Evolutionary conservation across 2,797 vertebrate species (phyloP).

Genomic region (Typhlichthys subterraneus): DNA sequence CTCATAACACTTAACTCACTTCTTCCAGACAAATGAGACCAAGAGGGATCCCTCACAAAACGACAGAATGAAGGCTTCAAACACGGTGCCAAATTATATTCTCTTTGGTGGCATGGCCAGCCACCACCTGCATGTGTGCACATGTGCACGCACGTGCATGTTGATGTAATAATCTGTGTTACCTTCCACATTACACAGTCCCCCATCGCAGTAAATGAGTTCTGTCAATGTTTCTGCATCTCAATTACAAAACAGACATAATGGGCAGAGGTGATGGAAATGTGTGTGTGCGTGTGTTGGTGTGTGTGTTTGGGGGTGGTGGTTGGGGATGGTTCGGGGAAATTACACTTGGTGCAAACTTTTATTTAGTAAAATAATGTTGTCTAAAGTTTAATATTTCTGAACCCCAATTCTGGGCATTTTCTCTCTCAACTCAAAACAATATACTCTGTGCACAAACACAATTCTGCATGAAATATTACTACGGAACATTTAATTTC

Average conservation of each 20-base stretch:
- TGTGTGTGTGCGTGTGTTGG: conserved; percentile 5
- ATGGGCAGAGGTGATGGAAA: conserved; percentile 54
- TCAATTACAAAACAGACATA: conserved; percentile 74
- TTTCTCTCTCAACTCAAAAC: too few species aligned
- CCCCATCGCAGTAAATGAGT: conserved; percentile 78
- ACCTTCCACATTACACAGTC: conserved; percentile 67
- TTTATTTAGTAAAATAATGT: too few species aligned
- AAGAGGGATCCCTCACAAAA: conserved; percentile 49
- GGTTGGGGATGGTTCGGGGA: background rate
- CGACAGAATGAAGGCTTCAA: conserved; percentile 63
- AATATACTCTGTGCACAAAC: too few species aligned
- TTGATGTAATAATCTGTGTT: conserved; percentile 72
- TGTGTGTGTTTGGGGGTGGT: background rate
- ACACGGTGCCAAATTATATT: conserved; percentile 59
- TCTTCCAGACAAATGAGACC: conserved; percentile 39
- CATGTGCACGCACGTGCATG: conserved; percentile 8
- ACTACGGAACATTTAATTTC: too few species aligned
- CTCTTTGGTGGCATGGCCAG: conserved; percentile 34
- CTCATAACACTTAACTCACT: conserved; percentile 24
- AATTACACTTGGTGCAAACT: too few species aligned
- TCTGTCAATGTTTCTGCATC: conserved; percentile 79
- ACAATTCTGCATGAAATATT: too few species aligned
- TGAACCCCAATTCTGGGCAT: too few species aligned
- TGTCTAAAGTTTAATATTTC: too few species aligned
- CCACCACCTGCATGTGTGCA: conserved; percentile 6